phyloP scores from a whole-genome alignment of 1,140 invertebrate species.

The Pseudomyrmex gracilis region DNA sequence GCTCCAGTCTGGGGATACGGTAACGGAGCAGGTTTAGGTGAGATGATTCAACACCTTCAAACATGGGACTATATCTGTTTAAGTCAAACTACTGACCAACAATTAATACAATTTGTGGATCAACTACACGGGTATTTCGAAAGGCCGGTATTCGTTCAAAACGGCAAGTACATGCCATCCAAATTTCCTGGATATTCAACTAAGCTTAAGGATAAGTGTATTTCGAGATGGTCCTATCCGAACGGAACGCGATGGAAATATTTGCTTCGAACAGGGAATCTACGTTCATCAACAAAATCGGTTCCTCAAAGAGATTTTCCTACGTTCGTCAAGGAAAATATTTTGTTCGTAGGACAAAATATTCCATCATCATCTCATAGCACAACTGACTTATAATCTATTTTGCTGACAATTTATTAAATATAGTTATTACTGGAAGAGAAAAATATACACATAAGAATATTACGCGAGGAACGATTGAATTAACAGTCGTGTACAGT shows the following conservation, averaged over 20 bases:
- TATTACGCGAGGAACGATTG: no score
- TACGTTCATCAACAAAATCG: background rate
- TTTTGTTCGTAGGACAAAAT: no score
- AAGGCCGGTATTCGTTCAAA: constrained; percentile 89
- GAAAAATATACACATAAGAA: no score
- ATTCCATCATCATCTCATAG: no score
- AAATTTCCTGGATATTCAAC: constrained; percentile 93
- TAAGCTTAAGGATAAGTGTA: constrained; percentile 89
- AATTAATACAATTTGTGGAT: constrained; percentile 93
- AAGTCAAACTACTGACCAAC: constrained; percentile 88
- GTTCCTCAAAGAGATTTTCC: no score
- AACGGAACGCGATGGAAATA: constrained; percentile 90
- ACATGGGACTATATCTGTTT: constrained; percentile 94
- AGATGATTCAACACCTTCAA: constrained; percentile 96
- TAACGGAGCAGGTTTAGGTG: constrained; percentile 95
- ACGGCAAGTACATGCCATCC: constrained; percentile 86
- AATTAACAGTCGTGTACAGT: no score
- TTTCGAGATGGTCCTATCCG: constrained; percentile 91
- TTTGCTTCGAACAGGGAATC: constrained; percentile 85
- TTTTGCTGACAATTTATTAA: no score
- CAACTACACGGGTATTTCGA: constrained; percentile 95
- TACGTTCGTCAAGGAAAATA: no score
- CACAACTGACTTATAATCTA: no score
- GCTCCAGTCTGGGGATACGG: constrained; percentile 97
- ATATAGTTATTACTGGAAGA: no score